Evolutionary conservation across 2,888 invertebrate genomes (phyloP), one percentile per base, ranked within the genome.

Genomic region (Horisme vitalbata): DNA sequence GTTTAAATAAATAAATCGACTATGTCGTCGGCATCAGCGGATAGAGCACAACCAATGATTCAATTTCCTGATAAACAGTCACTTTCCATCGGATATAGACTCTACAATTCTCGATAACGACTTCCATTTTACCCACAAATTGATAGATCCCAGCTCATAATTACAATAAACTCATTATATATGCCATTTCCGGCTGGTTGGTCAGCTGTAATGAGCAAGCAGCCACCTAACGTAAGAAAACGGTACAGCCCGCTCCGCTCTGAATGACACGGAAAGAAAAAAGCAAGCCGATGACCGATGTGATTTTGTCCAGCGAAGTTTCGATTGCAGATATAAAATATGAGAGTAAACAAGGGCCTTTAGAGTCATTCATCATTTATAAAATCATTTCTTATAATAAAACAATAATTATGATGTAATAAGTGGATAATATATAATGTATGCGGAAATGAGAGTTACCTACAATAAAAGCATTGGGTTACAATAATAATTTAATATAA

Each of bases 171-270:
- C 76, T 78, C 71, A 78, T 83, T 79, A 74, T n/a, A n/a, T n/a
- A n/a, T 55, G 39, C 45, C 34, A 41, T 59, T 83, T 79, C 77
- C 75, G 75, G 74, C 71, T 66, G 75, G 75, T 63, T 68, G 73
- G 65, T 57, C 44, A 55, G 44, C 61, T 53, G 66, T 76, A 72
- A 79, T 78, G 73, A 68, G 58, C 65, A 68, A 63, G 70, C 67
- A 69, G 62, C 61, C 66, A 65, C 55, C 66, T 69, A 68, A 65
- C 75, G 57, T 61, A 65, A 57, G 70, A 73, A 74, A 80, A 80
- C 85, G 73, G 81, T 85, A 84, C 76, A 63, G 73, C 68, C 79
- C 63, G 82, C 74, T 68, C 59, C 76, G 87, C 79, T 86, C 87
- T 84, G 73, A 79, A 79, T 78, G 51, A 53, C 53, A 57, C 52